A percentile compares a stretch with the other conserved stretches of the same genome.
phyloP scores from a whole-genome alignment of 2,888 invertebrate genomes.

The Scotopteryx bipunctaria region DNA sequence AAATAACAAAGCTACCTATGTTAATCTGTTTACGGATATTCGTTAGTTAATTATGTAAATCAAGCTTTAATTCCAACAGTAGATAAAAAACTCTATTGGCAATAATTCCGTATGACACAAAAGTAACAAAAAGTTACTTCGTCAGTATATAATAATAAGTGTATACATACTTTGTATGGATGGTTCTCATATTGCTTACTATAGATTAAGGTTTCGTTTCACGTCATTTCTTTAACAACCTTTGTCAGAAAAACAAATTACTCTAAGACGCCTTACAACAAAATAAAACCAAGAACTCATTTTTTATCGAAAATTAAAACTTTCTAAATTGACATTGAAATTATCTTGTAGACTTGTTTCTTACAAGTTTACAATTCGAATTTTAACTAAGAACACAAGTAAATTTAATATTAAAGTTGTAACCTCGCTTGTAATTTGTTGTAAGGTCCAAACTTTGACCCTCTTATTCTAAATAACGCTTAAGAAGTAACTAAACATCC shows the following conservation, averaged over 20 bases:
- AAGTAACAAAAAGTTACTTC: not conserved
- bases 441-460: constrained; percentile 42
- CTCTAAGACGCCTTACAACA: constrained; percentile 7
- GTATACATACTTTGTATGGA: constrained; percentile 1
- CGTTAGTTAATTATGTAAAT: no score
- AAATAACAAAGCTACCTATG: no score
- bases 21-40: no score
- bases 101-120: not conserved
- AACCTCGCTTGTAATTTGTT: not conserved
- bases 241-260: constrained; percentile 29
- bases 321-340: no score
- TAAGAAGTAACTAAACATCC: constrained; percentile 40
- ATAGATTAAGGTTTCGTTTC: constrained; percentile 9
- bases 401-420: no score
- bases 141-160: not conserved
- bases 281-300: not conserved
- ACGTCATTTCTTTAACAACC: constrained; percentile 40
- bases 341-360: not conserved
- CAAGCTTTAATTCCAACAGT: no score
- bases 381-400: no score
- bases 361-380: not conserved
- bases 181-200: constrained; percentile 20
- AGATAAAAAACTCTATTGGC: no score
- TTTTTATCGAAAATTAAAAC: no score
- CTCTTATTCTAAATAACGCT: constrained; percentile 38